Evolutionary conservation across 2,113 vertebrate genomes (phyloP), one percentile per base, ranked within the genome.

Genomic region (Cyphomyrus discorhynchus): DNA sequence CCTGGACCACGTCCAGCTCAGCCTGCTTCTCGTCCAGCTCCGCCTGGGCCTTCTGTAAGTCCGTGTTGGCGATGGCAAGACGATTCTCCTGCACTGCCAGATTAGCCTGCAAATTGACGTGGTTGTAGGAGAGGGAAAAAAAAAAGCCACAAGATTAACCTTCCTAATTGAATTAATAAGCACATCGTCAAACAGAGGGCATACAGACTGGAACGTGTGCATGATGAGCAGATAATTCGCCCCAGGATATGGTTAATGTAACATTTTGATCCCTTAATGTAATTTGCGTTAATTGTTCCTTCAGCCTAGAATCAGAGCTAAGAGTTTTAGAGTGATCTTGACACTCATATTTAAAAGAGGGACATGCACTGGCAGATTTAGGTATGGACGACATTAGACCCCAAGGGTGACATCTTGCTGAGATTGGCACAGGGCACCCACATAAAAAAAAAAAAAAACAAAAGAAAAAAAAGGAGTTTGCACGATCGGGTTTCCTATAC

Each of bases 11-110:
- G 6, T 97, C 96, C 13, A 98, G 95, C 91, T 97, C 97, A 0
- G 95, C 94, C 92, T 97, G 96, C 90, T 97, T 98, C 56, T 93
- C 95, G n/a, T 96, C 95, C 91, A 98, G 91, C 92, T 97, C 96
- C 0, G 95, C 96, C 90, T 97, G 96, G 87, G 97, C 97, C 91
- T 94, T 96, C 92, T 96, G 94, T 87, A 98, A 95, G 92, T 97
- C 97, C 52, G 93, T 91, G 94, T 97, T 97, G 90, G 97, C 97
- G 9, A 95, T 91, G 10, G 88, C 13, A 8, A 97, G 91, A 3
- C 95, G 96, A 91, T 95, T 97, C 94, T 97, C 96, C 92, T 97
- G 97, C 50, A 97, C 94, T 89, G 95, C 96, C 91, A 98, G 92
- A 94, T 97, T 97, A 91, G 96, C 96, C 97, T 98, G 90, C 45